Percentiles rank a stretch among this genome's conserved stretches.
Evolutionary conservation across 1,140 invertebrate species (phyloP).

Genomic region (Caenorhabditis briggsae): DNA sequence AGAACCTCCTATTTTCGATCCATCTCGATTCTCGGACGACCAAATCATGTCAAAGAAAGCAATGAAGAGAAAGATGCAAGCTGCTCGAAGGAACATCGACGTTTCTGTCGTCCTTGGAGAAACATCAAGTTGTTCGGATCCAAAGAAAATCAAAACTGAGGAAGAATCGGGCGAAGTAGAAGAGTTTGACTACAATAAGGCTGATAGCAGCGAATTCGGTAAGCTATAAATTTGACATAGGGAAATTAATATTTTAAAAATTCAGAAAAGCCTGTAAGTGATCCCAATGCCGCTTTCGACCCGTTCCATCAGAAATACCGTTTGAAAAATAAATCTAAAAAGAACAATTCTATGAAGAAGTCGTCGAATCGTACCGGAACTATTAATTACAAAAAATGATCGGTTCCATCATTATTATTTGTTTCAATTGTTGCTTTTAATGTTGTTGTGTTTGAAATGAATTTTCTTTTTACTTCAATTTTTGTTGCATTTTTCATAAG

Average conservation of each 20-base stretch:
- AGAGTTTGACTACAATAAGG: conserved; percentile 16
- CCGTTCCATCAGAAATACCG: conserved; percentile 40
- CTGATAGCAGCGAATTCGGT: conserved; percentile 29
- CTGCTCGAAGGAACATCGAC: conserved; percentile 22
- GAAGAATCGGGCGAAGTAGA: not conserved
- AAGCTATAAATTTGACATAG: not conserved
- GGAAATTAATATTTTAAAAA: not conserved
- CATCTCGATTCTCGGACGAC: conserved; percentile 21
- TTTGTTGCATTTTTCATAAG: not conserved
- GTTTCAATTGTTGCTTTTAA: not conserved
- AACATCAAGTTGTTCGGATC: not conserved
- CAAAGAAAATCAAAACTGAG: not conserved
- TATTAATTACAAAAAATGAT: conserved; percentile 42
- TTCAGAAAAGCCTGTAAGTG: conserved; percentile 1
- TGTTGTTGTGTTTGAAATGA: conserved; percentile 29
- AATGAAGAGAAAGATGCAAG: conserved; percentile 36
- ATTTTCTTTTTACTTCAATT: not conserved
- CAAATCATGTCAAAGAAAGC: conserved; percentile 46
- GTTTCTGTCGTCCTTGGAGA: conserved; percentile 13
- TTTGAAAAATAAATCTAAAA: conserved; percentile 5
- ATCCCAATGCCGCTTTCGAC: not conserved
- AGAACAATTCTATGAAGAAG: conserved; percentile 18
- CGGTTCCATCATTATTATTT: not conserved
- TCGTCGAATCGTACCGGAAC: conserved; percentile 37
- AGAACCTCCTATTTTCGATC: conserved; percentile 23